Base-by-base conservation (phyloP, 2,888 invertebrate species). In the Brenthis daphne region DNA sequence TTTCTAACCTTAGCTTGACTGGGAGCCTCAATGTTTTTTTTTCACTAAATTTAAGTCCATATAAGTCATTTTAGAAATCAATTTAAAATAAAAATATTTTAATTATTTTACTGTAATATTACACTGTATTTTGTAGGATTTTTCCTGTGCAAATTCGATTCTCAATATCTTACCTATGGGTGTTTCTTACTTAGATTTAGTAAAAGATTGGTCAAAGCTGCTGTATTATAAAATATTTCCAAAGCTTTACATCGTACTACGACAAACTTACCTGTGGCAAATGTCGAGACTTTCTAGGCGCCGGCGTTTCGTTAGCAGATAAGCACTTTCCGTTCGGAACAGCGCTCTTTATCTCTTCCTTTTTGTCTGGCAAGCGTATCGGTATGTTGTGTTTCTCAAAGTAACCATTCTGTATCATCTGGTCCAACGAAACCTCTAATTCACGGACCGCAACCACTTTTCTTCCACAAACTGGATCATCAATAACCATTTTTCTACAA, bases 321-420 rank as follows among this genome's bases (percentile, higher is more conserved):
- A 88, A 79, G 76, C 89, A 90, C 66, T 88, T 91, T 74, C 91
- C 90, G 80, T 91, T 91, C 69, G 88, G 88, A 74, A 86, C 81
- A 20, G 73, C 73, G 64, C 75, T 74, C 68, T 79, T 80, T 77
- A 82, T 80, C 79, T 86, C 86, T 77, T 86, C 86, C 67, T 77
- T 78, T 69, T 79, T 82, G 73, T 85, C 77, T 48, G 88, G 86
- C 74, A 81, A 79, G 57, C 83, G 80, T 80, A 90, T 92, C 50
- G 89, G 91, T 65, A 92, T 91, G 64, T 92, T 92, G 60, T 91
- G 90, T 77, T 90, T 93, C 77, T 92, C 92, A 67, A 93, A 91
- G 77, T 92, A 92, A 14, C 92, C 92, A 64, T 92, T 93, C 68
- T 93, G 91, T 73, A 92, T 92, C 88, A 93, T 93, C 71, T 93